Percentiles rank a stretch among this genome's conserved stretches.
Conservation (phyloP, 2,888 invertebrate species). For the Lithosia quadra region DNA sequence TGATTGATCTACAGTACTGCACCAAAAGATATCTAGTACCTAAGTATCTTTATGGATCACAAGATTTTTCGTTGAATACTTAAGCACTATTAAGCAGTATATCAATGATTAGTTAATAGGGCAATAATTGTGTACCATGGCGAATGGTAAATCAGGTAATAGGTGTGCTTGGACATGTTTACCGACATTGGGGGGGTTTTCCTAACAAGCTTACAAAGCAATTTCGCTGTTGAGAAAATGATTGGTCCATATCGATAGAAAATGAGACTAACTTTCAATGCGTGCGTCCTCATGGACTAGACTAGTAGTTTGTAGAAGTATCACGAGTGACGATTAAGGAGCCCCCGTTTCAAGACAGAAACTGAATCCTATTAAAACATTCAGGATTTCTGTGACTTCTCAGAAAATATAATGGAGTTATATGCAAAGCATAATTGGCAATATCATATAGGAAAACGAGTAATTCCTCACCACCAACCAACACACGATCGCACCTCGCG, state of each 20-base stretch:
- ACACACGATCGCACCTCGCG: neutral
- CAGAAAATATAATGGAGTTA: no score
- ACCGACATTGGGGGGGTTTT: slow-evolving; percentile 22
- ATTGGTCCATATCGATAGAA: slow-evolving; percentile 36
- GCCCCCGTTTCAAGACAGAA: no score
- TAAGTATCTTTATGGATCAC: neutral
- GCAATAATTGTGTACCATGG: neutral
- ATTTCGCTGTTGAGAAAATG: slow-evolving; percentile 53
- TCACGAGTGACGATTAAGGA: neutral
- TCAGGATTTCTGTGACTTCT: no score
- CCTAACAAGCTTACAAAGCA: slow-evolving; percentile 59
- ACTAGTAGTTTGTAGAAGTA: neutral
- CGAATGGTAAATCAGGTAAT: slow-evolving; percentile 23
- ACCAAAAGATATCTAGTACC: no score
- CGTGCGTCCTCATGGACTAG: neutral
- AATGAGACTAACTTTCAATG: slow-evolving; percentile 12
- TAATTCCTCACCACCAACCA: no score
- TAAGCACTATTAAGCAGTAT: neutral
- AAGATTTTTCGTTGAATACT: neutral
- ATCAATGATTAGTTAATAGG: neutral
- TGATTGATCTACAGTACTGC: neutral
- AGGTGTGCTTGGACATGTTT: neutral
- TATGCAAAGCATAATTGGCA: neutral
- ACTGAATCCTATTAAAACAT: no score
- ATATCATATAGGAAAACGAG: no score